Conservation (phyloP, 2,113 vertebrate species). For the Embiotoca jacksoni region DNA sequence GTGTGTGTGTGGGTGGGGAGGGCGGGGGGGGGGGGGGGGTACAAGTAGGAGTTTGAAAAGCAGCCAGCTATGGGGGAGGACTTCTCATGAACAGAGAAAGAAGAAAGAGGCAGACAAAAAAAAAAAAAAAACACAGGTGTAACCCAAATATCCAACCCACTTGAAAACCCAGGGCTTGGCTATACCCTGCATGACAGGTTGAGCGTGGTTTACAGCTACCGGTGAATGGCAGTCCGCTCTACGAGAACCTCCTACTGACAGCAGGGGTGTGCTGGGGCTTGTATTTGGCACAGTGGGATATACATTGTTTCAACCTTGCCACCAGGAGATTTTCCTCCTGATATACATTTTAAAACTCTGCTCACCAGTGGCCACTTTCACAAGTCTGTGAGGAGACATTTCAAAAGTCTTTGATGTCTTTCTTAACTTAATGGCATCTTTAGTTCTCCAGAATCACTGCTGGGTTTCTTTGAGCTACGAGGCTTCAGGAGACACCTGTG, state of each 20-base stretch:
- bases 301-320: constrained; percentile 23
- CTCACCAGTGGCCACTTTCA: constrained; percentile 33
- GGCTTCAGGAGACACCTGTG: constrained; percentile 13
- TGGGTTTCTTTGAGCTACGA: constrained; percentile 1
- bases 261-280: constrained; percentile 70
- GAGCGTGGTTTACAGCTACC: constrained; percentile 9
- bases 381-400: constrained; percentile 17
- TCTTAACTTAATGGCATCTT: not conserved
- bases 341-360: constrained; percentile 50
- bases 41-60: constrained; percentile 27
- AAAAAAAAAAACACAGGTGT: constrained; percentile 12
- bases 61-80: constrained; percentile 2
- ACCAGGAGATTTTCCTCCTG: constrained; percentile 29
- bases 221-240: constrained; percentile 24
- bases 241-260: constrained; percentile 35
- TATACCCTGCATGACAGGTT: constrained; percentile 63
- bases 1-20: not conserved
- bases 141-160: constrained; percentile 18
- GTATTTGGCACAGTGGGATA: constrained; percentile 55
- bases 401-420: constrained; percentile 6
- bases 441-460: not conserved
- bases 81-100: constrained; percentile 1
- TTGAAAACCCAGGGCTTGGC: constrained; percentile 27
- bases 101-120: not conserved
- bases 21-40: not conserved